Evolutionary conservation across 1,140 invertebrate genomes (phyloP).

Genomic region (Pogonognathellus flavescens): DNA sequence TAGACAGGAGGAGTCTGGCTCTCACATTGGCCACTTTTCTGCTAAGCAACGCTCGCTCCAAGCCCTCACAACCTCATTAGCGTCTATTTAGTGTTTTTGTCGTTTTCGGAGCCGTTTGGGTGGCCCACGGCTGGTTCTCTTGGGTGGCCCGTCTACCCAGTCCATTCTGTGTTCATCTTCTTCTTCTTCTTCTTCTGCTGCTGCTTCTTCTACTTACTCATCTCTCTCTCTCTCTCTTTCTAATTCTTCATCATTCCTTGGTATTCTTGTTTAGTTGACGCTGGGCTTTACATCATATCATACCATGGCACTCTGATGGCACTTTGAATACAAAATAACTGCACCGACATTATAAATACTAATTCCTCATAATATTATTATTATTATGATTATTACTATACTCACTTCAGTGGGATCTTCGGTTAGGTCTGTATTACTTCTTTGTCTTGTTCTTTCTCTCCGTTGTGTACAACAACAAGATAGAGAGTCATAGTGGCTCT

Average conservation of each 20-base stretch:
- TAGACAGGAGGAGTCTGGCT: slow-evolving; percentile 59
- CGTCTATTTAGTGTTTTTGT: slow-evolving; percentile 67
- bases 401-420: too few relatives aligned
- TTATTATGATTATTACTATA: too few relatives aligned
- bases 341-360: too few relatives aligned
- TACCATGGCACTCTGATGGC: not conserved
- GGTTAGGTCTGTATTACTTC: too few relatives aligned
- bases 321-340: not conserved
- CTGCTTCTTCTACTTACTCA: not conserved
- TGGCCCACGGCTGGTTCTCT: slow-evolving; percentile 60
- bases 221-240: not conserved
- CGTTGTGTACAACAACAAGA: too few relatives aligned
- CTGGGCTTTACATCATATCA: not conserved
- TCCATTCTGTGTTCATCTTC: slow-evolving; percentile 42
- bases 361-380: too few relatives aligned
- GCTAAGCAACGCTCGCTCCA: slow-evolving; percentile 27
- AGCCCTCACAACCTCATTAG: slow-evolving; percentile 66
- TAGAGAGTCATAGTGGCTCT: too few relatives aligned
- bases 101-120: slow-evolving; percentile 61
- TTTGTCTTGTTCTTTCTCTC: too few relatives aligned
- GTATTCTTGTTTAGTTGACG: slow-evolving; percentile 50
- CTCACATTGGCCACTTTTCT: slow-evolving; percentile 59
- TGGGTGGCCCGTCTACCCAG: slow-evolving; percentile 63
- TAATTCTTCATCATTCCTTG: slow-evolving; percentile 56
- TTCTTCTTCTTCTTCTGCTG: slow-evolving; percentile 44